These are phyloP conservation scores for Myripristis murdjan DNA, from an alignment of 2,797 vertebrate genomes.

Conservation along the genomic window DNA sequence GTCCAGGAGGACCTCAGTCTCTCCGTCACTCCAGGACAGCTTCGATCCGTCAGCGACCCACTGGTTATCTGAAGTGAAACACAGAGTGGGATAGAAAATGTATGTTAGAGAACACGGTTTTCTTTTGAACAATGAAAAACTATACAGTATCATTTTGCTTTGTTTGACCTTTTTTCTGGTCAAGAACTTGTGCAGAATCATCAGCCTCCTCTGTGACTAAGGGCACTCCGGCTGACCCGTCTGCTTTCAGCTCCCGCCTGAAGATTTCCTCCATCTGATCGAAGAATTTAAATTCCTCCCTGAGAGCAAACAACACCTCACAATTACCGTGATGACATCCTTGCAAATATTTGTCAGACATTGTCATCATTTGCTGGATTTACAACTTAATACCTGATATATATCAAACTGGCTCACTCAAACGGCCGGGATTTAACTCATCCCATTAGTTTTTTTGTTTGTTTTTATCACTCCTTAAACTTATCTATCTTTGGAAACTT, in stretches of 20 bases:
- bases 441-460: too few relatives aligned
- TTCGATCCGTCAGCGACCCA: slow-evolving; percentile 71
- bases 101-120: too few relatives aligned
- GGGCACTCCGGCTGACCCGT: slow-evolving; percentile 35
- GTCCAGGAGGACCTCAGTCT: slow-evolving; percentile 79
- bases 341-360: too few relatives aligned
- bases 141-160: too few relatives aligned
- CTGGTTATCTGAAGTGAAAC: slow-evolving; percentile 46
- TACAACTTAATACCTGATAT: too few relatives aligned
- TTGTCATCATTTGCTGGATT: too few relatives aligned
- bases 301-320: slow-evolving; percentile 32
- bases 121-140: too few relatives aligned
- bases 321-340: too few relatives aligned
- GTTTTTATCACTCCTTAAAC: too few relatives aligned
- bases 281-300: slow-evolving; percentile 83
- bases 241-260: slow-evolving; percentile 69
- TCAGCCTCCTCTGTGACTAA: slow-evolving; percentile 57
- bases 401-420: too few relatives aligned
- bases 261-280: slow-evolving; percentile 82
- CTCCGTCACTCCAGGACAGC: slow-evolving; percentile 77
- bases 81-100: not conserved
- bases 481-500: too few relatives aligned
- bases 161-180: slow-evolving; percentile 68
- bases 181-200: slow-evolving; percentile 42
- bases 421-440: too few relatives aligned